These are phyloP conservation scores for Octodon degus DNA, from an alignment of 2,113 vertebrate genomes.

Conservation along the genomic window DNA sequence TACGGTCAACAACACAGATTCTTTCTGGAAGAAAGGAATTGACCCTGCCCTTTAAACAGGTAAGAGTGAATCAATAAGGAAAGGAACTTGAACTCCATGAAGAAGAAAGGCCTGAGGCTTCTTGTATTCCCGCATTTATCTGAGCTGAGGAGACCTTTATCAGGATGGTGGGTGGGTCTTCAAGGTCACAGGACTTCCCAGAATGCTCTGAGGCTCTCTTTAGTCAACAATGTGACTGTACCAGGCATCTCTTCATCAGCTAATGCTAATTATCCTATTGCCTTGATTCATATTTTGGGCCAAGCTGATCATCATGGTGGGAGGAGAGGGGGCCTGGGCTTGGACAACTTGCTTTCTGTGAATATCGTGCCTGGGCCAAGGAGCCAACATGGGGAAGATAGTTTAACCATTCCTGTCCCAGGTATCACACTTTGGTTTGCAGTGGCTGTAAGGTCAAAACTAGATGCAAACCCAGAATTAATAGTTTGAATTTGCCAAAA, in stretches of 20 bases:
- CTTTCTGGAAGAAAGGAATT: not conserved
- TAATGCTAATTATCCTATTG: not conserved
- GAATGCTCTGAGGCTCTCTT: not conserved
- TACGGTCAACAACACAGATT: not conserved
- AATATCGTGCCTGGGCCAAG: not conserved
- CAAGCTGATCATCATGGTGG: not conserved
- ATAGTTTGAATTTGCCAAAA: slow-evolving; percentile 3
- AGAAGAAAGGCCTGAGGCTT: not conserved
- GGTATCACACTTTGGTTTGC: not conserved
- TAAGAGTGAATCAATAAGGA: not conserved
- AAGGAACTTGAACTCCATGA: not conserved
- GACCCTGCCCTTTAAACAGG: not conserved
- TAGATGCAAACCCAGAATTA: not conserved
- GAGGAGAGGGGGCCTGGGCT: not conserved
- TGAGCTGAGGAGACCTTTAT: not conserved
- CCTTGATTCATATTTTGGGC: not conserved
- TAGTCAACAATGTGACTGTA: not conserved
- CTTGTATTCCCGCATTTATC: not conserved
- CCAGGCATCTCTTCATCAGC: not conserved
- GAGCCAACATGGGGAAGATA: not conserved
- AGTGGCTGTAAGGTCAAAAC: not conserved
- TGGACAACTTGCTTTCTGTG: not conserved
- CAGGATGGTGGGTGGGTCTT: not conserved
- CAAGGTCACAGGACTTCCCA: not conserved
- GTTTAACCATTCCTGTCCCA: not conserved